These are phyloP conservation scores for Trissonchulus sp. DNA, from an alignment of 2,888 invertebrate genomes.

Conservation along the genomic window DNA sequence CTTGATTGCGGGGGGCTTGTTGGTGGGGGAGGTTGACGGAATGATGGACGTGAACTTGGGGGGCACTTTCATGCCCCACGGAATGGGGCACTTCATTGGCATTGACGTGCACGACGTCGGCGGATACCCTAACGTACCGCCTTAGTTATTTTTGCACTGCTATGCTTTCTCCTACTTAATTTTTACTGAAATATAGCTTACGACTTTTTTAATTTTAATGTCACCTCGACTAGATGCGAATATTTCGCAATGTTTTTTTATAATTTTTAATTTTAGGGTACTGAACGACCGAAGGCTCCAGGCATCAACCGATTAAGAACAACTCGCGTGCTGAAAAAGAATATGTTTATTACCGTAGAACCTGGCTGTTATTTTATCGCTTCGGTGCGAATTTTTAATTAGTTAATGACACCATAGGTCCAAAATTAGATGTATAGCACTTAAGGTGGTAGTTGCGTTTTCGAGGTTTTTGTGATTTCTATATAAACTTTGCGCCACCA, in stretches of 20 bases:
- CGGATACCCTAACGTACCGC: conserved; percentile 66
- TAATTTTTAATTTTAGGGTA: conserved; percentile 42
- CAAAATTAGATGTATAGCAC: too few relatives aligned
- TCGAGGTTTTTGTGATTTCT: too few relatives aligned
- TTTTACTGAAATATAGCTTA: too few relatives aligned
- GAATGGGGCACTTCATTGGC: conserved; percentile 89
- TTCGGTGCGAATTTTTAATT: too few relatives aligned
- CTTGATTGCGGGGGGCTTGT: conserved; percentile 69
- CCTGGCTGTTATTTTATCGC: conserved; percentile 96
- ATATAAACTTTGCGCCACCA: too few relatives aligned
- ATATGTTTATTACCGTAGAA: conserved; percentile 91
- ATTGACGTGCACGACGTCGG: conserved; percentile 96
- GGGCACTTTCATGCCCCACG: conserved; percentile 89
- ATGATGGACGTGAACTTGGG: conserved; percentile 66
- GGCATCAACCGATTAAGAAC: conserved; percentile 74
- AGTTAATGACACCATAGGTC: too few relatives aligned
- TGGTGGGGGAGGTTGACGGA: conserved; percentile 61
- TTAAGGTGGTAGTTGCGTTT: too few relatives aligned
- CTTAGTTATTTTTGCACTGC: too few relatives aligned
- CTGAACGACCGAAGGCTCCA: conserved; percentile 62
- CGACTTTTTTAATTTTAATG: too few relatives aligned
- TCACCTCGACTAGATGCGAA: too few relatives aligned
- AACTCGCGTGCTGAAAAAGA: conserved; percentile 63
- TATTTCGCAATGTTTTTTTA: not conserved
- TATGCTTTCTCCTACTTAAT: too few relatives aligned